These are phyloP conservation scores for Incurvaria masculella DNA, from an alignment of 2,888 invertebrate species.

Conservation along the genomic window DNA sequence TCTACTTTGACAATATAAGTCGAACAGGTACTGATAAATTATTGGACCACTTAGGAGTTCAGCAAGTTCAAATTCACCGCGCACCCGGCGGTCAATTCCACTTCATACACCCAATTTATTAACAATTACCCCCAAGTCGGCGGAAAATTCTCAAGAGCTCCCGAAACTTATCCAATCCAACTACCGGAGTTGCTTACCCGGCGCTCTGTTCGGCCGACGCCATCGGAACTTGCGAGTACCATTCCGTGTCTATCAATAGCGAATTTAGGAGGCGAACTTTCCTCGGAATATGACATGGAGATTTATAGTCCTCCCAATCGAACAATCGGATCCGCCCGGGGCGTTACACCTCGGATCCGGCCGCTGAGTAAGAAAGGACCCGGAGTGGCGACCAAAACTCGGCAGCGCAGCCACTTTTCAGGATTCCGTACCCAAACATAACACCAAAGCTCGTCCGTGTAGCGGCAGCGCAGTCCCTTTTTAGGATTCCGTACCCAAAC, in stretches of 20 bases:
- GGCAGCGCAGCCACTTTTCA: no score
- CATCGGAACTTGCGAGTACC: not conserved
- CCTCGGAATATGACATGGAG: conserved; percentile 8
- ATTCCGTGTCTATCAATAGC: conserved; percentile 7
- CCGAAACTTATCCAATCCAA: not conserved
- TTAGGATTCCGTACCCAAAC: no score
- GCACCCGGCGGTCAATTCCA: not conserved
- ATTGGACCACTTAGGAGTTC: no score
- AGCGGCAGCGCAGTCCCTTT: no score
- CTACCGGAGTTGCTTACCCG: not conserved
- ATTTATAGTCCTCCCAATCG: conserved; percentile 3
- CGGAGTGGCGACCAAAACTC: no score
- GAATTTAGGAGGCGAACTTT: conserved; percentile 9
- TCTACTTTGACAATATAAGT: no score
- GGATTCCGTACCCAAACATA: no score
- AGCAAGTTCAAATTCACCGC: no score
- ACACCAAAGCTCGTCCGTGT: no score
- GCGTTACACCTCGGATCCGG: not conserved
- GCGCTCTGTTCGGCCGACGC: not conserved
- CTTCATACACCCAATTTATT: conserved; percentile 1
- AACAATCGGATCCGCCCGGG: not conserved
- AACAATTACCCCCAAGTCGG: not conserved
- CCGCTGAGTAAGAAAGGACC: no score
- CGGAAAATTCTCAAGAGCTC: not conserved
- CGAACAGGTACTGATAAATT: no score